Evolutionary conservation across 2,888 invertebrate species (phyloP), one percentile per base, ranked within the genome.

Genomic region (Drosophila acutilabella): DNA sequence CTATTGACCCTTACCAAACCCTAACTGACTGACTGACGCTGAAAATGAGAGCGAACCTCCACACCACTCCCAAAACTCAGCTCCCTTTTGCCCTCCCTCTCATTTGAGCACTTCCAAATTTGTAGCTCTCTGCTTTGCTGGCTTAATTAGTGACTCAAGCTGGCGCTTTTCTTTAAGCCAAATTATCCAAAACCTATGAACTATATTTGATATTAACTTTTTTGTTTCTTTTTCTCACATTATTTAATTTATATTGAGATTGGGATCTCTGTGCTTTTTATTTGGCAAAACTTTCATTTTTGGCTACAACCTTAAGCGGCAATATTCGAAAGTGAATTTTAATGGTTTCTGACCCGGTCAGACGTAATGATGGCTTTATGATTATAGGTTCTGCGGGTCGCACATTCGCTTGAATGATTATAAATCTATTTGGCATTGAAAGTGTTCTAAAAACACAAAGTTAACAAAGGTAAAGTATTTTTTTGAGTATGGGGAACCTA

Each of bases 251-350:
- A 36, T 45, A 50, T 60, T 33, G 48, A 48, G 56, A 74, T 65
- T 36, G 52, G 59, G 59, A 67, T 68, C 78, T 64, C 4, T 36
- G 36, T 33, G 11, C 2, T 13, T 36, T 36, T 36, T 36, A 13
- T 33, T 58, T 33, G 51, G 50, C 18, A 11, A 54, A 50, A 81
- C 82, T 80, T 80, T 80, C 82, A 71, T 81, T 80, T 80, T 71
- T 75, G 80, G 60, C 30, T 41, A 58, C 48, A 62, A 53, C 56
- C 56, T 54, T 69, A 64, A 38, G 33, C 23, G 33, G 44, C 62
- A 50, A 71, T 71, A 77, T 77, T 77, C 64, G 80, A 80, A 80
- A 80, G 80, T 77, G 80, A 80, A 77, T 80, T 77, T 78, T 64
- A 73, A 79, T 73, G 65, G 62, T 57, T 71, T 72, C 64, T 52